Percentiles rank a stretch among this genome's conserved stretches.
phyloP scores from a whole-genome alignment of 1,140 invertebrate genomes.

The Trissolcus basalis region DNA sequence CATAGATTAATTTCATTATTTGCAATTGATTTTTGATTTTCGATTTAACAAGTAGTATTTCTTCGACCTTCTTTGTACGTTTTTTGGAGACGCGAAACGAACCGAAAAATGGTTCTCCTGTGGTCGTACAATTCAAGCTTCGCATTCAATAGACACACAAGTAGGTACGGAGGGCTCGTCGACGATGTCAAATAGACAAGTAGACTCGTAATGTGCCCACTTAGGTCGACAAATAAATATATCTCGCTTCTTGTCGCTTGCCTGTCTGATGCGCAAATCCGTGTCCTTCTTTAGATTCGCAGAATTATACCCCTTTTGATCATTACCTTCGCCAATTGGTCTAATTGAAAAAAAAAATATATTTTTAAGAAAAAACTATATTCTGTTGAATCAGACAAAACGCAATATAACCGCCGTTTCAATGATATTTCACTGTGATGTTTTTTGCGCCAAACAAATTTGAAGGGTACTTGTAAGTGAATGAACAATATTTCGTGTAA shows the following conservation, averaged over 20 bases:
- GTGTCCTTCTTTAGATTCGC: not conserved
- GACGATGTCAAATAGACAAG: constrained; percentile 43
- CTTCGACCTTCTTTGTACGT: not conserved
- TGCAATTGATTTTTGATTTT: not conserved
- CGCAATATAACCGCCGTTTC: too few species aligned
- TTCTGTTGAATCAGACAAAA: too few species aligned
- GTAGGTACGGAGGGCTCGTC: constrained; percentile 26
- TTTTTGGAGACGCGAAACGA: not conserved
- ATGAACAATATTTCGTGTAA: too few species aligned
- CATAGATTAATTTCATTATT: too few species aligned
- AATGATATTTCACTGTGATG: too few species aligned
- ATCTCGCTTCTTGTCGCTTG: constrained; percentile 1
- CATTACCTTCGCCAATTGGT: too few species aligned
- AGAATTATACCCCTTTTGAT: too few species aligned
- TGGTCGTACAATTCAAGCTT: constrained; percentile 14
- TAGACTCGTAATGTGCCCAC: constrained; percentile 39
- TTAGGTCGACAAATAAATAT: constrained; percentile 20
- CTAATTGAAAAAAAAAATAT: too few species aligned
- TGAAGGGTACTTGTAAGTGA: too few species aligned
- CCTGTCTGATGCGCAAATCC: not conserved
- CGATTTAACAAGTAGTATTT: too few species aligned
- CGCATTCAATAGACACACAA: constrained; percentile 37
- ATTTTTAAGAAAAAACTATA: too few species aligned
- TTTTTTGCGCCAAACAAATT: too few species aligned
- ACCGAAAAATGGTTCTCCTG: constrained; percentile 19